Conservation (phyloP, 2,113 vertebrate species). For the Rhombomys opimus region DNA sequence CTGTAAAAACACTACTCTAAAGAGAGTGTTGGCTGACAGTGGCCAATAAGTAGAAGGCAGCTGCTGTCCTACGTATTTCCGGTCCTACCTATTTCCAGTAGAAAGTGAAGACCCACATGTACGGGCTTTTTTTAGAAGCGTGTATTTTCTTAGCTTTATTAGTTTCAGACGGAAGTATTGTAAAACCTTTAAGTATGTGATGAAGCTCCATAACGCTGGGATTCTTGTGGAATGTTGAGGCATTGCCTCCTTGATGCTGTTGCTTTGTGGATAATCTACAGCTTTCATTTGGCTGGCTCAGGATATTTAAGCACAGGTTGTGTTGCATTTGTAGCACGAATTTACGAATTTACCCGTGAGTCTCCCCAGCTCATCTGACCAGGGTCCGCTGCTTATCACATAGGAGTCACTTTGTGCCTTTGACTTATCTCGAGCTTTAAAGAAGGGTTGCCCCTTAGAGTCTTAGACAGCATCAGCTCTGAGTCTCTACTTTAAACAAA, state of each 20-base stretch:
- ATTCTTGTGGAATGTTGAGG: not conserved
- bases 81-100: not conserved
- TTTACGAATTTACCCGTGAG: constrained; percentile 7
- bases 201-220: not conserved
- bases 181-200: not conserved
- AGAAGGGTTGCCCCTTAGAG: not conserved
- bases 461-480: not conserved
- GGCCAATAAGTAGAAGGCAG: not conserved
- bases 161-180: not conserved
- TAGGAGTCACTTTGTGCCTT: not conserved
- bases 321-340: not conserved
- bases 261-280: not conserved
- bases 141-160: not conserved
- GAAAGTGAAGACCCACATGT: not conserved
- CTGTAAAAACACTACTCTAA: not conserved
- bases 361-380: not conserved
- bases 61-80: not conserved
- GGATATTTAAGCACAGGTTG: not conserved
- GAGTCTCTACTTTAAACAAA: not conserved
- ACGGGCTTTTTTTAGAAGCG: not conserved
- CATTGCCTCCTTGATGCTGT: not conserved
- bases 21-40: not conserved
- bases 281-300: constrained; percentile 3
- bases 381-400: not conserved
- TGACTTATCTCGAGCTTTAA: constrained; percentile 28